phyloP scores from a whole-genome alignment of 2,888 invertebrate genomes.

The Harpagoxenus sublaevis region DNA sequence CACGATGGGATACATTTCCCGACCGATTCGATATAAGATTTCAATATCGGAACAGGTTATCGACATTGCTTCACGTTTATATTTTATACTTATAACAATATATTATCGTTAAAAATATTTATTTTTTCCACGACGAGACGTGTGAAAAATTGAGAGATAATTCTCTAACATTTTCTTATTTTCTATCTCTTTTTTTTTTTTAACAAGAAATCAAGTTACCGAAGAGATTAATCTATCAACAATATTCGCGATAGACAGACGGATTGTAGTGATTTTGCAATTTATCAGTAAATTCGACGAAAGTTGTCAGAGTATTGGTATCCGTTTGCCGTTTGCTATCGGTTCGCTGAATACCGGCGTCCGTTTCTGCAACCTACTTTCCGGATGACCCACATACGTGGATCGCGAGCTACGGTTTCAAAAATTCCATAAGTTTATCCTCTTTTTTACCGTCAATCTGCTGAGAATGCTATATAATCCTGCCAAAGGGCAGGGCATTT shows the following conservation, averaged over 20 bases:
- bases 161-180: neutral
- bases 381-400: slow-evolving; percentile 20
- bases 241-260: neutral
- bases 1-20: slow-evolving; percentile 13
- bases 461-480: slow-evolving; percentile 49
- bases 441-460: slow-evolving; percentile 43
- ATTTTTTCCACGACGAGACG: neutral
- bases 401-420: slow-evolving; percentile 32
- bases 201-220: neutral
- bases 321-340: slow-evolving; percentile 55
- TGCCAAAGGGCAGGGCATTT: slow-evolving; percentile 24
- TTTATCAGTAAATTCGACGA: slow-evolving; percentile 67
- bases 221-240: neutral
- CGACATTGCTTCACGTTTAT: neutral
- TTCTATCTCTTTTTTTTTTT: neutral
- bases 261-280: slow-evolving; percentile 13
- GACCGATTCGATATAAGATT: slow-evolving; percentile 22
- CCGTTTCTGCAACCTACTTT: slow-evolving; percentile 43
- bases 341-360: slow-evolving; percentile 21
- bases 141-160: neutral
- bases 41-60: slow-evolving; percentile 17
- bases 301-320: slow-evolving; percentile 55
- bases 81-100: neutral
- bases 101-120: slow-evolving; percentile 1
- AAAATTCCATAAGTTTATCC: slow-evolving; percentile 61